Conservation (phyloP, 2,113 vertebrate species). For the Carettochelys insculpta region DNA sequence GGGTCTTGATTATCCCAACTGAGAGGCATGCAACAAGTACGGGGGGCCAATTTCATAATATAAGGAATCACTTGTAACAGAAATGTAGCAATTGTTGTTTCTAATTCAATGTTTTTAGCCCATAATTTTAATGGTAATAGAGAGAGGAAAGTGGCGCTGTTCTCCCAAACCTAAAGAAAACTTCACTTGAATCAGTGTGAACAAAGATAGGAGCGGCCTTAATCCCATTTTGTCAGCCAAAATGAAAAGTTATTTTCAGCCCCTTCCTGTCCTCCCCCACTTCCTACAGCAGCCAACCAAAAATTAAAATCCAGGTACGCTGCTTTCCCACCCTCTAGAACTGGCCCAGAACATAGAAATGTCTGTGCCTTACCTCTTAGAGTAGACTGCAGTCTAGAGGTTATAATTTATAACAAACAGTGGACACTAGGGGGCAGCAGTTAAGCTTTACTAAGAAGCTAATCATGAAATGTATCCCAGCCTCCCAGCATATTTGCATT, state of each 20-base stretch:
- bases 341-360: background rate
- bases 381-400: background rate
- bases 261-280: background rate
- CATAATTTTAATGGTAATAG: no score
- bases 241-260: background rate
- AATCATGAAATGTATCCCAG: background rate
- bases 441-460: background rate
- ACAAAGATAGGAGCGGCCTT: background rate
- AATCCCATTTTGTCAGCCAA: background rate
- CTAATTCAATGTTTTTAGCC: no score
- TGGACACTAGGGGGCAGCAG: background rate
- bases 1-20: background rate
- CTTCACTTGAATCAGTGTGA: no score
- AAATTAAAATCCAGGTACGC: background rate
- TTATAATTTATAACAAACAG: background rate
- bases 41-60: no score
- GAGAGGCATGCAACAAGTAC: background rate
- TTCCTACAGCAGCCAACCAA: background rate
- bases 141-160: no score
- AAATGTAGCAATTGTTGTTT: no score
- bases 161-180: no score
- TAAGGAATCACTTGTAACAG: no score
- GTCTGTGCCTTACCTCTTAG: background rate
- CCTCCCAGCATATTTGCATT: background rate
- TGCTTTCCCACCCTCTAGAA: background rate